Conservation (phyloP, 2,888 invertebrate genomes). For the Osmoderma eremita region DNA sequence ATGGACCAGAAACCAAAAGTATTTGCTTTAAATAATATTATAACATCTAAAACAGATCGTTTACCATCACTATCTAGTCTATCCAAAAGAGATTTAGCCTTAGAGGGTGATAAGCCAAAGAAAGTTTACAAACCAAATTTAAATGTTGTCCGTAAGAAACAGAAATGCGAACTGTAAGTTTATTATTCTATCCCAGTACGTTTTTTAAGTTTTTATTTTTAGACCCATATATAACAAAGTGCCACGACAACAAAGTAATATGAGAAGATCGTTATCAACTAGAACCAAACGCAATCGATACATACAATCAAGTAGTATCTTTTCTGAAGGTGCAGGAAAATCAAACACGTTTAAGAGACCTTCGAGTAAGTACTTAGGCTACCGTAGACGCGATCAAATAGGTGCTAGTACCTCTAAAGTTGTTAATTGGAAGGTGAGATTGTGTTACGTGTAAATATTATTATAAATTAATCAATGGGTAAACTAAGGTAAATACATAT, state of each 20-base stretch:
- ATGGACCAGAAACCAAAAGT: conserved; percentile 37
- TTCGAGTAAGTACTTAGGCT: conserved; percentile 41
- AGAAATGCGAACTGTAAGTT: conserved; percentile 55
- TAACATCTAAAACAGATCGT: conserved; percentile 48
- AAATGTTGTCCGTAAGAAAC: conserved; percentile 58
- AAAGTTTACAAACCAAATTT: conserved; percentile 59
- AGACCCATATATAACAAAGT: conserved; percentile 40
- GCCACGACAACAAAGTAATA: conserved; percentile 45
- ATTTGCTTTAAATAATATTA: conserved; percentile 38
- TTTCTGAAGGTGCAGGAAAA: conserved; percentile 58
- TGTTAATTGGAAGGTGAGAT: conserved; percentile 37
- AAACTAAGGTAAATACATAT: conserved; percentile 53
- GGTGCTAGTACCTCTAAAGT: conserved; percentile 43
- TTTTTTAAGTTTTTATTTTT: not conserved
- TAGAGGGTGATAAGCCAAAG: conserved; percentile 58
- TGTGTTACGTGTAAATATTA: not conserved
- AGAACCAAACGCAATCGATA: conserved; percentile 46
- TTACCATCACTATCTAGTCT: conserved; percentile 56
- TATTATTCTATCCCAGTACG: not conserved
- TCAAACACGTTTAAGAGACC: conserved; percentile 45
- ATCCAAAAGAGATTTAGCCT: conserved; percentile 57
- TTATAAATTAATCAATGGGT: not conserved
- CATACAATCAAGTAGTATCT: conserved; percentile 58
- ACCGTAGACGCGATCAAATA: conserved; percentile 47
- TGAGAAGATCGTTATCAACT: conserved; percentile 14